A percentile compares a stretch with the other conserved stretches of the same genome.
These are phyloP conservation scores for Acholoe squamosa DNA, from an alignment of 2,888 invertebrate species.

Conservation along the genomic window DNA sequence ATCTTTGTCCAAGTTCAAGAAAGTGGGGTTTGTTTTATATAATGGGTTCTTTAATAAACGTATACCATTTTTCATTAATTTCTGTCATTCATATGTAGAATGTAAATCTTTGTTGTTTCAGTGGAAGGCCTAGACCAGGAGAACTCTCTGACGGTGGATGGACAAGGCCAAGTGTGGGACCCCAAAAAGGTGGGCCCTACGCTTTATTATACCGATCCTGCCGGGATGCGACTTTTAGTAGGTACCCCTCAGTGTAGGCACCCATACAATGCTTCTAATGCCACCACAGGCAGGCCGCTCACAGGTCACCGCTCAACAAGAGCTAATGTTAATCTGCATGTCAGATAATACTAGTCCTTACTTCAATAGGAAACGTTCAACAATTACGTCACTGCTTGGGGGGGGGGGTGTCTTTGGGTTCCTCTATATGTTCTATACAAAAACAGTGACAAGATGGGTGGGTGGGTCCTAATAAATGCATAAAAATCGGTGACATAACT, in stretches of 20 bases:
- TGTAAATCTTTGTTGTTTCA: neutral
- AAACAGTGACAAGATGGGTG: too few species aligned
- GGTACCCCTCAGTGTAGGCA: slow-evolving; percentile 46
- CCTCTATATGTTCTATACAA: too few species aligned
- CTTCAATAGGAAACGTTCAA: too few species aligned
- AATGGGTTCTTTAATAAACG: too few species aligned
- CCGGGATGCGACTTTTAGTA: slow-evolving; percentile 42
- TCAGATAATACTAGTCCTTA: neutral
- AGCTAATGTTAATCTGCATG: neutral
- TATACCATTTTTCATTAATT: too few species aligned
- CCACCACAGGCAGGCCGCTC: neutral
- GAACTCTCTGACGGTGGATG: slow-evolving; percentile 25
- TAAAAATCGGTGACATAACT: too few species aligned
- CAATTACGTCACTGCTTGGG: too few species aligned
- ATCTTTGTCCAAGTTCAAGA: too few species aligned
- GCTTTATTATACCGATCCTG: slow-evolving; percentile 51
- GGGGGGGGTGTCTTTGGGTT: too few species aligned
- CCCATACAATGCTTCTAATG: slow-evolving; percentile 11
- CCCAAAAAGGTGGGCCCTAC: slow-evolving; percentile 78
- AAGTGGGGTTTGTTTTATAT: too few species aligned
- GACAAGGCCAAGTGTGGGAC: slow-evolving; percentile 75
- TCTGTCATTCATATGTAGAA: too few species aligned
- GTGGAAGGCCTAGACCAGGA: slow-evolving; percentile 8
- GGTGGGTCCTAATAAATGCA: too few species aligned
- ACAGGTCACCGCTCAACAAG: neutral